Conservation (phyloP, 2,113 vertebrate species). For the Hiodon tergisus region DNA sequence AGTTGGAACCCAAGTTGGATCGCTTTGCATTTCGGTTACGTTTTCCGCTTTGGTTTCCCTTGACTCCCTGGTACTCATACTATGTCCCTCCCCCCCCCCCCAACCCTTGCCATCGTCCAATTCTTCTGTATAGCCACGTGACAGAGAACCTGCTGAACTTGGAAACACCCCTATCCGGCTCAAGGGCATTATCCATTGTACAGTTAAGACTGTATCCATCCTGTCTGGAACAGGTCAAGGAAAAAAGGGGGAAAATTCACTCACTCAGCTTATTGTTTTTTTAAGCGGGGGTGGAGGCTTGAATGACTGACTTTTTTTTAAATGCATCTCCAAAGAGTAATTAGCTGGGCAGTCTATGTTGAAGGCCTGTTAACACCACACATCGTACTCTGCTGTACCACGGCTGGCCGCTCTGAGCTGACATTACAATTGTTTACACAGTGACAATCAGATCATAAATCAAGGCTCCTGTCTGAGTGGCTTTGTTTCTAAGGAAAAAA, state of each 20-base stretch:
- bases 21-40: neutral
- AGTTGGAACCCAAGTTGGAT: neutral
- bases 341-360: no score
- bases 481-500: constrained; percentile 46
- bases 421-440: constrained; percentile 8
- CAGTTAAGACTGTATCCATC: neutral
- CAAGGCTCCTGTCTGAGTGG: neutral
- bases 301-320: neutral
- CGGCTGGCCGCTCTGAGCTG: no score
- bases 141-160: constrained; percentile 1
- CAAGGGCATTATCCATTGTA: neutral
- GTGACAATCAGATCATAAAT: neutral
- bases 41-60: neutral
- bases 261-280: neutral
- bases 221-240: constrained; percentile 27
- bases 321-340: no score
- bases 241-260: neutral
- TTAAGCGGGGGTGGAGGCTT: neutral
- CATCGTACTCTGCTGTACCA: no score
- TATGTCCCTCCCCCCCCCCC: neutral
- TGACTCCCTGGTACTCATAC: neutral
- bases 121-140: no score
- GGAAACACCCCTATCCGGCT: no score
- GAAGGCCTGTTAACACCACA: no score
- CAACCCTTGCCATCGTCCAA: neutral